Percentiles rank a stretch among this genome's conserved stretches.
phyloP scores from a whole-genome alignment of 2,797 vertebrate genomes.

The Pipistrellus pygmaeus region DNA sequence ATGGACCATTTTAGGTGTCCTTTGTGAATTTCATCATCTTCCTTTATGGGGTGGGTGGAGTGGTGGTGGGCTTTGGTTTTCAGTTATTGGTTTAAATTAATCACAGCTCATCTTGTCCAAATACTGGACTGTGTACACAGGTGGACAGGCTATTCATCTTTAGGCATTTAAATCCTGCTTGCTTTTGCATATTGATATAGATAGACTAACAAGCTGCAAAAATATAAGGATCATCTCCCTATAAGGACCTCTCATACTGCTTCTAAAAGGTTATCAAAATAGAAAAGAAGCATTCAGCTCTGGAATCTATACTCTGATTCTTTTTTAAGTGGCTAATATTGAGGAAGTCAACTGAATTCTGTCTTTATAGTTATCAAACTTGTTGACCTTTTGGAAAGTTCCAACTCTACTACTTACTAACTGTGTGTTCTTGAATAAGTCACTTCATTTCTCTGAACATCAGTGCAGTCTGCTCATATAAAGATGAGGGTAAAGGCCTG shows the following conservation, averaged over 20 bases:
- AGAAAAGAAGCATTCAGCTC: constrained; percentile 47
- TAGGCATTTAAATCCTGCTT: constrained; percentile 52
- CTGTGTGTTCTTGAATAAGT: not conserved
- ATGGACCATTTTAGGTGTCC: not conserved
- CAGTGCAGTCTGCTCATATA: constrained; percentile 25
- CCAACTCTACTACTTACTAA: not conserved
- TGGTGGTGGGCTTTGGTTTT: constrained; percentile 38
- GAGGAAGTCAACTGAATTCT: constrained; percentile 37
- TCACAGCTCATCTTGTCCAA: constrained; percentile 71
- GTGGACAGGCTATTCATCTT: constrained; percentile 64
- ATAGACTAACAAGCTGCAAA: constrained; percentile 67
- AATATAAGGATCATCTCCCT: constrained; percentile 60
- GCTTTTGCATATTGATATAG: constrained; percentile 64
- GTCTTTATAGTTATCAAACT: not conserved
- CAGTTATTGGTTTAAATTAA: constrained; percentile 76
- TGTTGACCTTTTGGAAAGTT: constrained; percentile 3
- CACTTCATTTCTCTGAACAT: not conserved
- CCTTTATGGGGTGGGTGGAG: constrained; percentile 48
- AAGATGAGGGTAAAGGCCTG: not conserved
- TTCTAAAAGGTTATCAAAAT: constrained; percentile 69
- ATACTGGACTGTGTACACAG: constrained; percentile 74
- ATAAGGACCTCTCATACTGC: constrained; percentile 9
- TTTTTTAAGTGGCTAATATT: not conserved
- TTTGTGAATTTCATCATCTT: constrained; percentile 46
- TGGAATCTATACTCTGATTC: not conserved